Percentiles rank a stretch among this genome's conserved stretches.
Conservation (phyloP, 2,797 vertebrate genomes). For the Siniperca scherzeri region DNA sequence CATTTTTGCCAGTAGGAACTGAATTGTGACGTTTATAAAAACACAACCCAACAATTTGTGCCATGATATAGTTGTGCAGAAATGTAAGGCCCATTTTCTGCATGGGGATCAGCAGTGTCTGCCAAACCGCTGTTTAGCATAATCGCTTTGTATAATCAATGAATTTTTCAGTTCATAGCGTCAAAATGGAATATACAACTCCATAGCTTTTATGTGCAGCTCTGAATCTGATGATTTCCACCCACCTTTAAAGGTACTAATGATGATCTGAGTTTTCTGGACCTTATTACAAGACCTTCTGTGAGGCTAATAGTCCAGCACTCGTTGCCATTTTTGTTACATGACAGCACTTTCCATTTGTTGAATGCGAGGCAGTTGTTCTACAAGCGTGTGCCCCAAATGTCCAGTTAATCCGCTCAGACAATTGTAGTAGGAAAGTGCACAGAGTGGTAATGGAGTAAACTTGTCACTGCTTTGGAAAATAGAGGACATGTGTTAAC, state of each 20-base stretch:
- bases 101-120: background rate
- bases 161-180: background rate
- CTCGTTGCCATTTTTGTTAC: constrained; percentile 2
- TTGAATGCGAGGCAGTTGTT: constrained; percentile 35
- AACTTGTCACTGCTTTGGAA: constrained; percentile 70
- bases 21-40: constrained; percentile 41
- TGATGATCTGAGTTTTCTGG: constrained; percentile 18
- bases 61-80: constrained; percentile 19
- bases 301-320: background rate
- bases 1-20: constrained; percentile 13
- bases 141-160: background rate
- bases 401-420: constrained; percentile 61
- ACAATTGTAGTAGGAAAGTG: constrained; percentile 69
- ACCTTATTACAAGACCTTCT: background rate
- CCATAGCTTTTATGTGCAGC: background rate
- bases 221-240: background rate
- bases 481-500: constrained; percentile 72
- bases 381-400: constrained; percentile 25
- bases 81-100: constrained; percentile 30
- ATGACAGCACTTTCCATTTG: constrained; percentile 50
- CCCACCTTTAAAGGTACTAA: background rate
- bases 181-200: background rate
- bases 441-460: constrained; percentile 70
- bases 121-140: constrained; percentile 2
- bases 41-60: constrained; percentile 10